Evolutionary conservation across 2,888 invertebrate species (phyloP), one percentile per base, ranked within the genome.

Genomic region (Masnerella sp.): DNA sequence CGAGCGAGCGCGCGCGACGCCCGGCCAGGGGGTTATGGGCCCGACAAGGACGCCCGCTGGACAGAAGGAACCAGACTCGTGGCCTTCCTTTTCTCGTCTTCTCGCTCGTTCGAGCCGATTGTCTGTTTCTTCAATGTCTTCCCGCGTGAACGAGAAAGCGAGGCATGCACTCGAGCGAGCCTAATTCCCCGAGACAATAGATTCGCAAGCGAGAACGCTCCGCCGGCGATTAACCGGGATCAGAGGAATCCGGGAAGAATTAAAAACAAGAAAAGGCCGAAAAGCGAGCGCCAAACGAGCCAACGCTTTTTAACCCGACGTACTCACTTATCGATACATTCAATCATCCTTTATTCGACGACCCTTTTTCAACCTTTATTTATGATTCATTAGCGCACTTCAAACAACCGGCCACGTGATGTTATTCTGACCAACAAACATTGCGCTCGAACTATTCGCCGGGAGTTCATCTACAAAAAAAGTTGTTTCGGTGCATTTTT

Each of bases 121-220:
- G 74, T 74, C 74, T 59, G 74, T 69, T 74, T 69, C 74, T 69
- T 74, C 74, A 49, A 69, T 61, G 74, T 69, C 69, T 68, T 69
- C 69, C 59, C 64, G 74, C 69, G 64, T 69, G 74, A 64, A 74
- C 73, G 73, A 62, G 68, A 68, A 58, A 73, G 64, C 73, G 73
- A 68, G 43, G 58, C 64, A 62, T 68, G 73, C 74, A 69, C 65
- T 74, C 69, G 69, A 74, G 74, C 69, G 74, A 74, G 74, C 64
- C 74, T 74, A 74, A 74, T 73, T 76, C 73, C 47, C 49, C 73
- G 67, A 73, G 75, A 73, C 75, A 70, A 76, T 73, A 76, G 75
- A 73, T 70, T 76, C 69, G 71, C 78, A 77, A 76, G 74, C 77
- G 75, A 77, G 71, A 75, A 72, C 76, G 76, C 28, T 72, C 72